Evolutionary conservation across 1,140 invertebrate genomes (phyloP).

Genomic region (Goniozus legneri): DNA sequence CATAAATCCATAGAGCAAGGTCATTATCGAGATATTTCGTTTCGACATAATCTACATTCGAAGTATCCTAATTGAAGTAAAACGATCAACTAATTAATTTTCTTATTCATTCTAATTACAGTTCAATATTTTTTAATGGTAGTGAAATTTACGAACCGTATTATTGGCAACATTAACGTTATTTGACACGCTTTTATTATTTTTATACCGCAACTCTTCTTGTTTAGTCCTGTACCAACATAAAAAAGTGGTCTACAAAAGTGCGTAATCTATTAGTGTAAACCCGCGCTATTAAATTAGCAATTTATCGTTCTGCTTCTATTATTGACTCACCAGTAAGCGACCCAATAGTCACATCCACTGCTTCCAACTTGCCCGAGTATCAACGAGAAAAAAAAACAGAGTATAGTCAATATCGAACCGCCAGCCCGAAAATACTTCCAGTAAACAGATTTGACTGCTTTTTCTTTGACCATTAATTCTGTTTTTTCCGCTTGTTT

Average conservation of each 20-base stretch:
- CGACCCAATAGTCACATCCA: conserved; percentile 62
- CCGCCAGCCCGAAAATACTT: conserved; percentile 59
- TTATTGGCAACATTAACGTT: conserved; percentile 5
- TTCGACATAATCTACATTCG: neutral
- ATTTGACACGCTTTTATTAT: neutral
- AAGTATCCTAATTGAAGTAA: conserved; percentile 7
- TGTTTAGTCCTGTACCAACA: conserved; percentile 44
- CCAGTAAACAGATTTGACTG: conserved; percentile 54
- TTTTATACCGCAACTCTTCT: conserved; percentile 31
- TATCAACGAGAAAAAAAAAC: conserved; percentile 45
- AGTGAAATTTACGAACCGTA: conserved; percentile 14
- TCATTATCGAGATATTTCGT: conserved; percentile 21
- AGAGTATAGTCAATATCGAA: conserved; percentile 44
- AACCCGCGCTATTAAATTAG: no score
- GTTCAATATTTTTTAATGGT: no score
- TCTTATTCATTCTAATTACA: no score
- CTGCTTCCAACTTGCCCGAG: conserved; percentile 54
- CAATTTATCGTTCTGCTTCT: no score
- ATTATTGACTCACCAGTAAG: conserved; percentile 50
- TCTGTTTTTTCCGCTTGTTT: conserved; percentile 57
- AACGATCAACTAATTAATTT: no score
- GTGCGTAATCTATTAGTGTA: no score
- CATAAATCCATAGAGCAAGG: conserved; percentile 47
- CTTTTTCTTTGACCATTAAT: conserved; percentile 58
- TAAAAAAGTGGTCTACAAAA: no score